Percentiles rank a stretch among this genome's conserved stretches.
Evolutionary conservation across 2,113 vertebrate genomes (phyloP).

Genomic region (Clarias gariepinus): DNA sequence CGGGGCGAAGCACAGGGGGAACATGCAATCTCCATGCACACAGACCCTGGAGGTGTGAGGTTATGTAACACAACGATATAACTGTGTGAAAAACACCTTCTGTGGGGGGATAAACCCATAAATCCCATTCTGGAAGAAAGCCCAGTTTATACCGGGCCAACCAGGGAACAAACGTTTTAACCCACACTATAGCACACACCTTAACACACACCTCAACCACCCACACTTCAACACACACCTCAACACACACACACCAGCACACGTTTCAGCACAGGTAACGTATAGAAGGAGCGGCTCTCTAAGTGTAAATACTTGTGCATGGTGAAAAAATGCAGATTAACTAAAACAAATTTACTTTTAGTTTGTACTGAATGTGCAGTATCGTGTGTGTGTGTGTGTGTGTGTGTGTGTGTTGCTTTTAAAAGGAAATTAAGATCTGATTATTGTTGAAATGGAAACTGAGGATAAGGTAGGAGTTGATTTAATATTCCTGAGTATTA

Average conservation of each 20-base stretch:
- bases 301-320: not conserved
- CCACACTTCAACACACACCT: no score
- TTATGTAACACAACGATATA: no score
- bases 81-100: no score
- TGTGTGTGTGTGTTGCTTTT: not conserved
- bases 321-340: not conserved
- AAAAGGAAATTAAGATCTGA: not conserved
- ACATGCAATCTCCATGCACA: no score
- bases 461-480: constrained; percentile 31
- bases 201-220: not conserved
- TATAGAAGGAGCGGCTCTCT: not conserved
- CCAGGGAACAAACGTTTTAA: no score
- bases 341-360: not conserved
- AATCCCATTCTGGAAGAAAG: no score
- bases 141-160: no score
- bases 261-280: not conserved
- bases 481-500: not conserved
- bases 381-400: not conserved
- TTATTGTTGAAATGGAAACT: constrained; percentile 26
- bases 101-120: no score
- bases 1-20: no score
- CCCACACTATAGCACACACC: not conserved
- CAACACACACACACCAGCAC: not conserved
- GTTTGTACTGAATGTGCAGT: not conserved
- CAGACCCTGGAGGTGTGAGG: no score